A percentile compares a stretch with the other conserved stretches of the same genome.
Conservation (phyloP, 2,113 vertebrate species). For the Muntiacus reevesi region DNA sequence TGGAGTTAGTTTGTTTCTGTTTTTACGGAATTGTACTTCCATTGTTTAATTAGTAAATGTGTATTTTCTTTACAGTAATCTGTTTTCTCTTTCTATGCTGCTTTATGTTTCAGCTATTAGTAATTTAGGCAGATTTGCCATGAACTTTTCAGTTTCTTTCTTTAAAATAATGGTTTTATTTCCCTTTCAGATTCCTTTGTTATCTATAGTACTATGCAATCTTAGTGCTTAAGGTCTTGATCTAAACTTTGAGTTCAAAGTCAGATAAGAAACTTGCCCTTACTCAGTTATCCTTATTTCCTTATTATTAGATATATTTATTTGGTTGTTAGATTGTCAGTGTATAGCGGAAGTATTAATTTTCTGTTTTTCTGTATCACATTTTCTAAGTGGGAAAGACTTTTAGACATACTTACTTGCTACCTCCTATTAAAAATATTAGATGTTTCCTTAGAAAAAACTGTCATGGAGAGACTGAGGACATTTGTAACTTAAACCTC, state of each 20-base stretch:
- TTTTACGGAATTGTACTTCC: not conserved
- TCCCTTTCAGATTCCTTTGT: not conserved
- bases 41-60: constrained; percentile 27
- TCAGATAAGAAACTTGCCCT: constrained; percentile 5
- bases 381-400: constrained; percentile 4
- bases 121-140: constrained; percentile 14
- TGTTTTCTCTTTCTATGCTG: not conserved
- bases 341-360: not conserved
- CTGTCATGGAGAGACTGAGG: not conserved
- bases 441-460: constrained; percentile 14
- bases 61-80: not conserved
- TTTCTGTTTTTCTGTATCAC: constrained; percentile 34
- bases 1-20: not conserved
- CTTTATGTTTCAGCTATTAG: constrained; percentile 17
- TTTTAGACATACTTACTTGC: not conserved
- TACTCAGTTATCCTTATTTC: constrained; percentile 12
- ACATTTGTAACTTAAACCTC: not conserved
- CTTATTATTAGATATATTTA: not conserved
- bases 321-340: not conserved
- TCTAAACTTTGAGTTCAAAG: not conserved
- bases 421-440: not conserved
- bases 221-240: constrained; percentile 18
- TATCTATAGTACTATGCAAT: not conserved
- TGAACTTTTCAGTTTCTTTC: constrained; percentile 31
- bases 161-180: not conserved